phyloP scores from a whole-genome alignment of 1,140 invertebrate genomes.

The Ceratosolen solmsi region DNA sequence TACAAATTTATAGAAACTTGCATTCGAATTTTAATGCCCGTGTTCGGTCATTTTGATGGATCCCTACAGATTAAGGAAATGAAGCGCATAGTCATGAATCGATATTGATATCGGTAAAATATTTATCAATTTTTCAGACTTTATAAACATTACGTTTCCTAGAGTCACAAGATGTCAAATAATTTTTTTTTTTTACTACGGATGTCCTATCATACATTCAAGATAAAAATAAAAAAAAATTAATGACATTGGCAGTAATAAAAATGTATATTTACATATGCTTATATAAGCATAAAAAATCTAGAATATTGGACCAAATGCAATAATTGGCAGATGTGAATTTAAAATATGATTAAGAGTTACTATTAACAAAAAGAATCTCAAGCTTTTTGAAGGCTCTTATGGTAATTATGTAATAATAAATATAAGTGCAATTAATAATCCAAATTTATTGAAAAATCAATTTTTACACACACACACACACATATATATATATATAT shows the following conservation, averaged over 20 bases:
- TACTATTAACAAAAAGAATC: background rate
- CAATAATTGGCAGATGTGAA: background rate
- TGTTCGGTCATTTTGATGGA: background rate
- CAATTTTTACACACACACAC: no score
- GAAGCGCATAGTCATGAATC: background rate
- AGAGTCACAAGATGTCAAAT: background rate
- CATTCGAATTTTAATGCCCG: background rate
- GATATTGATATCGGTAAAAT: background rate
- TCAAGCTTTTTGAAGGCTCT: background rate
- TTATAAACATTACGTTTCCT: background rate
- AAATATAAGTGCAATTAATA: no score
- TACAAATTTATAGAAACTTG: background rate
- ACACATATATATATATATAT: no score
- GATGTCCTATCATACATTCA: background rate
- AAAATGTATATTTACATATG: background rate
- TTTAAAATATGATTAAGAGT: background rate
- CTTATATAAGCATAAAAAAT: background rate
- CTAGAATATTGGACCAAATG: no score
- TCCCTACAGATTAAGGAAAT: background rate
- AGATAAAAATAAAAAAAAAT: background rate
- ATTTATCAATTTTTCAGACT: background rate
- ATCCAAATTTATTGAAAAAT: no score
- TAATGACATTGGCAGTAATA: background rate
- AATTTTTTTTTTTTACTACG: background rate
- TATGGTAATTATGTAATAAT: no score